Base-by-base conservation (phyloP, 2,113 vertebrate species). In the Hipposideros armiger region DNA sequence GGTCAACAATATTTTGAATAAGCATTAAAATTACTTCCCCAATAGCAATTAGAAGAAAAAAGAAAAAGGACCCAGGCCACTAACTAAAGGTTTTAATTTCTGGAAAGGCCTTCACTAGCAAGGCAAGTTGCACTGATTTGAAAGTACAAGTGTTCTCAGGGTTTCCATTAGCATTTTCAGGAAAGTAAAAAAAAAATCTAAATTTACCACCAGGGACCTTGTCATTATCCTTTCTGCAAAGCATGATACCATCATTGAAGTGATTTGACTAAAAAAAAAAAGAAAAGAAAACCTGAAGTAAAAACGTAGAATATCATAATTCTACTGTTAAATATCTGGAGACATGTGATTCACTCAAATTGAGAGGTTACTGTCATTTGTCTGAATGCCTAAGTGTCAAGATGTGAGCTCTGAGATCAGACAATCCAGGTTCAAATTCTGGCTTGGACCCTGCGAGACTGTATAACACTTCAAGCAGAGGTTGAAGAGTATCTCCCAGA, bases 191-290 rank as follows among this genome's bases (percentile, higher is more conserved):
- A 69, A 52, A 66, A 86, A 87, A 32, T 32, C 50, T 91, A 95
- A 77, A 92, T 95, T 94, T 81, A 69, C 52, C 76, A 76, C 14
- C 17, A 81, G 72, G 62, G 72, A 87, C 47, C 36, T 74, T 91
- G 73, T 87, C 78, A 87, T 95, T 95, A 91, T 78, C 16, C 32
- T 95, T 16, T 72, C 87, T 91, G n/a, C 60, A 95, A 91, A 93
- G 36, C 60, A 66, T 58, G 88, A 52, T 60, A 76, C 20, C 50
- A 93, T 78, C 45, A 89, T 82, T 64, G 82, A 96, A 95, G 52
- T 94, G 32, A 88, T 85, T 40, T 95, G 82, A 66, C 47, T 94
- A 64, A 45, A 36, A 94, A 90, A 80, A 82, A 90, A 36, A 36
- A 36, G 36, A 36, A 36, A 36, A 36, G 13, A 50, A 50, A 50